Evolutionary conservation across 2,888 invertebrate genomes (phyloP), one percentile per base, ranked within the genome.

Genomic region (Napeogenes inachia): DNA sequence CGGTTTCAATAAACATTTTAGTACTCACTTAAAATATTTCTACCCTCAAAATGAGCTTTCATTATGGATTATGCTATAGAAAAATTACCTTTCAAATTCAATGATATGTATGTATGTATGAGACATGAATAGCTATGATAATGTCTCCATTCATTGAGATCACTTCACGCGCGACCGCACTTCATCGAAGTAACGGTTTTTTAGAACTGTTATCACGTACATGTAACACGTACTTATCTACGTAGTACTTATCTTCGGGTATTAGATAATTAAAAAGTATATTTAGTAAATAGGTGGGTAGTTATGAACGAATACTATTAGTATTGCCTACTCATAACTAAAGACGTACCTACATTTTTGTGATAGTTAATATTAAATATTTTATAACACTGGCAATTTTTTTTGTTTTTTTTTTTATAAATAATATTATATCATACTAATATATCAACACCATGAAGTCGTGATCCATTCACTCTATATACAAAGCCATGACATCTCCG

Each of bases 401-500:
- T 10, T 12, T 0, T 1, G 10, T 10, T 42, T 8, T 42, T 10
- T 42, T 42, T 42, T 10, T 42, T 10, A 42, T 42, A 2, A 42
- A 42, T 42, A 2, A 10, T 10, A 42, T 42, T 2, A 38, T 2
- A 38, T 3, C 8, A 32, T 58, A 57, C 54, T 56, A 38, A 38
- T 50, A 50, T 54, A 21, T 46, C 55, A 62, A 46, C 50, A 35
- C 59, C 59, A 63, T 59, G 60, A 46, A 47, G 30, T 54, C 54
- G 55, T 60, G 61, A 59, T 61, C 57, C 60, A 56, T 59, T 55
- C 57, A 58, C 38, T 59, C 60, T 59, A 63, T 65, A 65, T 65
- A 67, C 65, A 65, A 70, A 78, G 87, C 85, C 87, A 76, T 89
- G 89, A 88, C 89, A 88, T 78, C 78, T 72, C 64, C 72, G 88